Evolutionary conservation across 2,797 vertebrate genomes (phyloP), one percentile per base, ranked within the genome.

Genomic region (Novumbra hubbsi): DNA sequence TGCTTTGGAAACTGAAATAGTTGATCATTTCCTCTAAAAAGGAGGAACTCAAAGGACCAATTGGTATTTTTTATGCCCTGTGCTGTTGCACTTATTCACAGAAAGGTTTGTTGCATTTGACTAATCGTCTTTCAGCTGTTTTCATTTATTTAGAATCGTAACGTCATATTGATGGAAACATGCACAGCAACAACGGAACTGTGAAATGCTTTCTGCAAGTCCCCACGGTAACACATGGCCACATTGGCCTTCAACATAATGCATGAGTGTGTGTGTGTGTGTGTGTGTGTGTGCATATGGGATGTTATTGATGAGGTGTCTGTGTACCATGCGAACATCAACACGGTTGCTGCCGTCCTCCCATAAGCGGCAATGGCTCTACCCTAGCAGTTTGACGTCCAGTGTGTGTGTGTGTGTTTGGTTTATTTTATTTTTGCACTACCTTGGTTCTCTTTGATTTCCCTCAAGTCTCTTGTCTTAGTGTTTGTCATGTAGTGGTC

Each of bases 401-500:
- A 68, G 74, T 63, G 74, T 63, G 68, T 50, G 70, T 62, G 68
- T 2, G 28, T 55, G 63, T 60, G 49, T 41, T 24, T 63, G 74
- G 52, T 63, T 3, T 75, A n/a, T 48, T 30, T 65, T 63, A 38
- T 68, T 50, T 50, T 69, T 38, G 24, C 52, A 65, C 57, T 38
- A n/a, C 70, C 41, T 73, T 60, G 14, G 83, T 85, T 90, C 69
- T 76, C 80, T 85, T 87, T 87, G 88, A 88, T 91, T 91, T 88
- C 86, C 84, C 88, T 89, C 76, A 81, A 89, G 89, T 84, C 85
- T 82, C 85, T 79, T 90, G 88, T 91, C 86, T 90, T 87, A 89
- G 87, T 91, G 86, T 90, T 86, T 76, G 77, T 81, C 80, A 45
- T 80, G 84, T 83, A 78, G 76, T 75, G 77, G 81, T 85, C 77